These are phyloP conservation scores for Epirrhoe alternata DNA, from an alignment of 2,888 invertebrate genomes.

Conservation along the genomic window DNA sequence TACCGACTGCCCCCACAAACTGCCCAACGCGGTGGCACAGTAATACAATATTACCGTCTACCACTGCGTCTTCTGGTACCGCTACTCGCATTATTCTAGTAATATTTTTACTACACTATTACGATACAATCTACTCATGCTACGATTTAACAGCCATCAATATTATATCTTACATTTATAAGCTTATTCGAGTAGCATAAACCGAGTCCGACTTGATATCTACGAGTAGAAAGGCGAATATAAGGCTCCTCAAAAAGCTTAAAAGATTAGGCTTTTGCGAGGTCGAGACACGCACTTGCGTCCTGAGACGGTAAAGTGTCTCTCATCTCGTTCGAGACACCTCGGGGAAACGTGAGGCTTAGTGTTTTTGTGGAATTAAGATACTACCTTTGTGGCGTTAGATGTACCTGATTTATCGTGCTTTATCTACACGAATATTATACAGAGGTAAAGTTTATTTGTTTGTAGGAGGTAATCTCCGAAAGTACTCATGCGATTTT, in stretches of 20 bases:
- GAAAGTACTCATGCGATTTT: no score
- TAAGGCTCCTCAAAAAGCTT: slow-evolving; percentile 21
- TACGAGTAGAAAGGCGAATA: background rate
- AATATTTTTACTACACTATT: no score
- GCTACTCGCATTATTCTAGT: background rate
- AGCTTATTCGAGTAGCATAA: background rate
- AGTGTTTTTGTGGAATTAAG: slow-evolving; percentile 19
- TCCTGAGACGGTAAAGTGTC: background rate
- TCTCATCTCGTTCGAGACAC: slow-evolving; percentile 18
- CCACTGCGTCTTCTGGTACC: background rate
- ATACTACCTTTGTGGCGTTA: slow-evolving; percentile 8
- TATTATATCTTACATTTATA: background rate
- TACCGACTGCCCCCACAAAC: no score
- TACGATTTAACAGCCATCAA: background rate
- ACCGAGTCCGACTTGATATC: slow-evolving; percentile 3
- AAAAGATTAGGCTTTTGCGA: slow-evolving; percentile 31
- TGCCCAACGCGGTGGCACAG: no score
- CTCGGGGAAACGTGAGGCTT: slow-evolving; percentile 4
- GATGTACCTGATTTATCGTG: background rate
- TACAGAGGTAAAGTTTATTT: no score
- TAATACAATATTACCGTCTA: no score
- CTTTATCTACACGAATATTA: background rate
- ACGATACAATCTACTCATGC: no score
- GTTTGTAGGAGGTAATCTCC: no score
- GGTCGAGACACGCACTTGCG: slow-evolving; percentile 17